phyloP scores from a whole-genome alignment of 2,113 vertebrate genomes.

The Damaliscus lunatus region DNA sequence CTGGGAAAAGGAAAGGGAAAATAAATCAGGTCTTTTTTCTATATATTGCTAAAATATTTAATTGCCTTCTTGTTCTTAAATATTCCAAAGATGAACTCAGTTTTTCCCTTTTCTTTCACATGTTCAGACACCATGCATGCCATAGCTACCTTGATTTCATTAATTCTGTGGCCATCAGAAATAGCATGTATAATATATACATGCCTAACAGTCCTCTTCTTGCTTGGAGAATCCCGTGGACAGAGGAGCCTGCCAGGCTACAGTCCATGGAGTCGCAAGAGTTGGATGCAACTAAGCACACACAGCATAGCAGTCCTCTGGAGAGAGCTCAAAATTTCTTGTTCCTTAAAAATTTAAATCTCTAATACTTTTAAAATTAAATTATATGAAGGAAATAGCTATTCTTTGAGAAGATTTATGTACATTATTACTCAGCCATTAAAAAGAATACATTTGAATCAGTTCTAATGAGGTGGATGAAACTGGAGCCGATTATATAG shows the following conservation, averaged over 20 bases:
- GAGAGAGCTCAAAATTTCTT: not conserved
- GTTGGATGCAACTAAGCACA: not conserved
- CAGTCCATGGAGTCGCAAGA: not conserved
- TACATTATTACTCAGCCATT: not conserved
- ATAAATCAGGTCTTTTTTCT: not conserved
- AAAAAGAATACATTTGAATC: too few species aligned
- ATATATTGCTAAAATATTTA: not conserved
- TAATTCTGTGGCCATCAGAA: not conserved
- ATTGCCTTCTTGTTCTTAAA: conserved; percentile 13
- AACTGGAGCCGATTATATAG: too few species aligned
- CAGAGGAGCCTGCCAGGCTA: not conserved
- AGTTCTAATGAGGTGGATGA: too few species aligned
- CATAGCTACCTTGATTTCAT: not conserved
- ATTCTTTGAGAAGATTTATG: not conserved
- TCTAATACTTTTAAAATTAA: not conserved
- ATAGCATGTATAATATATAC: not conserved
- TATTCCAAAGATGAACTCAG: not conserved
- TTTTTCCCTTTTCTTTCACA: not conserved
- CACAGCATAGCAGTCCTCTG: not conserved
- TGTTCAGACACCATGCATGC: not conserved
- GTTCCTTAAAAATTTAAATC: not conserved
- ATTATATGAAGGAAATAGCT: not conserved
- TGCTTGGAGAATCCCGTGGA: not conserved
- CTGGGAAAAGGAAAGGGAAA: not conserved
- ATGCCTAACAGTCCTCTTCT: not conserved